A percentile compares a stretch with the other conserved stretches of the same genome.
These are phyloP conservation scores for Megaceryle torquata DNA, from an alignment of 2,113 vertebrate species.

Conservation along the genomic window DNA sequence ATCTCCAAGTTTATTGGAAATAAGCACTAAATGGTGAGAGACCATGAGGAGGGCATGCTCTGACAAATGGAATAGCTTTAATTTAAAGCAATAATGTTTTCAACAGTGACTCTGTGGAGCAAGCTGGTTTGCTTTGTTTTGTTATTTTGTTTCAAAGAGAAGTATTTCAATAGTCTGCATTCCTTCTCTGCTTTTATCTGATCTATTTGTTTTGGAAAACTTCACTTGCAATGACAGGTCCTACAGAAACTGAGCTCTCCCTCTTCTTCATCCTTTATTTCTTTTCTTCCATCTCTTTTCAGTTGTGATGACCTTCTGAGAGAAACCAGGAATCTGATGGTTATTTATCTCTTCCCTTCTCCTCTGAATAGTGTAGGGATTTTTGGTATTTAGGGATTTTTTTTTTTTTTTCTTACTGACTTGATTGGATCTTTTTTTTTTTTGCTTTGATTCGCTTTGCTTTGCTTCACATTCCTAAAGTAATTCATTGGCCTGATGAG, in stretches of 20 bases:
- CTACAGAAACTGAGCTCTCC: neutral
- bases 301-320: neutral
- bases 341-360: neutral
- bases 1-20: neutral
- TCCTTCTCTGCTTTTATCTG: neutral
- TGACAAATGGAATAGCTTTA: neutral
- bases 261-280: neutral
- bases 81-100: neutral
- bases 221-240: neutral
- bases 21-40: neutral
- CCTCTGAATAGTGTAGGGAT: neutral
- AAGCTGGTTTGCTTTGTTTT: neutral
- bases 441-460: neutral
- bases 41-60: neutral
- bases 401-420: neutral
- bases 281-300: neutral
- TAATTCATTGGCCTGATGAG: constrained; percentile 34
- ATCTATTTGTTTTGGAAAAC: neutral
- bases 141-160: neutral
- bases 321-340: neutral
- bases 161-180: neutral
- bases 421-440: neutral
- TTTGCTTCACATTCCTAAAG: neutral
- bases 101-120: neutral
- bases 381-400: neutral